phyloP scores from a whole-genome alignment of 2,888 invertebrate species.

The Pandemis corylana region DNA sequence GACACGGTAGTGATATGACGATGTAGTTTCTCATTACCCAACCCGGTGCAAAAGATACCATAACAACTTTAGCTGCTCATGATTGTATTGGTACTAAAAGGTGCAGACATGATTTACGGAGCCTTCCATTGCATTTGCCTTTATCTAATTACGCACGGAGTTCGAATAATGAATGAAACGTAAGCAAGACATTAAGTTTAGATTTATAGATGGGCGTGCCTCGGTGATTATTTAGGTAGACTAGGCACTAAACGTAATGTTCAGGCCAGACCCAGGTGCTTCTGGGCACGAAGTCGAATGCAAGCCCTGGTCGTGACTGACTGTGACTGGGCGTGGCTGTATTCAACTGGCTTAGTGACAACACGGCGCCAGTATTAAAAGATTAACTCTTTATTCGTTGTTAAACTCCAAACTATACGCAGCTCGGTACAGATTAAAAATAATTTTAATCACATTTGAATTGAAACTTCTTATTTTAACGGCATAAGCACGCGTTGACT shows the following conservation, averaged over 20 bases:
- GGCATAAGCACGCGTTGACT: too few species aligned
- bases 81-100: background rate
- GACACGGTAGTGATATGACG: background rate
- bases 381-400: background rate
- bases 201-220: constrained; percentile 38
- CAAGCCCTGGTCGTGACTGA: constrained; percentile 38
- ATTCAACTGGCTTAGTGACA: constrained; percentile 23
- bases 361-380: constrained; percentile 1
- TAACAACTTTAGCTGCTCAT: background rate
- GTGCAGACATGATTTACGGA: background rate
- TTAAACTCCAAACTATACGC: background rate
- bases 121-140: background rate
- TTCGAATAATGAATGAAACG: constrained; percentile 2
- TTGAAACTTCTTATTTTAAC: too few species aligned
- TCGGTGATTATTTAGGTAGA: constrained; percentile 20
- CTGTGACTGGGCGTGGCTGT: constrained; percentile 26
- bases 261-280: constrained; percentile 34
- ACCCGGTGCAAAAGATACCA: background rate
- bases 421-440: background rate
- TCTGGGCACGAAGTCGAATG: constrained; percentile 34
- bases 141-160: background rate
- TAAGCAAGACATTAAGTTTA: background rate
- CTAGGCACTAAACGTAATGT: constrained; percentile 23
- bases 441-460: background rate
- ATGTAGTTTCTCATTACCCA: background rate